phyloP scores from a whole-genome alignment of 1,140 invertebrate genomes.

The Elysia chlorotica region DNA sequence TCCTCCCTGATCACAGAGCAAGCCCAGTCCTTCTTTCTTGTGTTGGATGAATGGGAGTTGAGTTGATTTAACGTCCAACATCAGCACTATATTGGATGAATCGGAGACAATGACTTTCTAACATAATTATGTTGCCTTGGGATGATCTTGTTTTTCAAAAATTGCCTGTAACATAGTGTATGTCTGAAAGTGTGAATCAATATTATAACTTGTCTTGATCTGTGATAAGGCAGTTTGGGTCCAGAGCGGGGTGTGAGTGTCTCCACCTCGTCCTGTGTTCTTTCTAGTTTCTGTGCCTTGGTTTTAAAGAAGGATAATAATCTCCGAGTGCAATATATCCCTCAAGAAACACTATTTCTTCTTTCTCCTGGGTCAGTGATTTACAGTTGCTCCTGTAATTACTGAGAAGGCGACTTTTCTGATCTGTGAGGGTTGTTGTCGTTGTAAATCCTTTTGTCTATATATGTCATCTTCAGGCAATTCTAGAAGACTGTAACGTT shows the following conservation, averaged over 20 bases:
- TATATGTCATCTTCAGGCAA: background rate
- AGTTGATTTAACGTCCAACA: too few relatives aligned
- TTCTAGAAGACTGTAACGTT: slow-evolving; percentile 9
- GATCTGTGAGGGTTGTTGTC: background rate
- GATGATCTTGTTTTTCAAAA: background rate
- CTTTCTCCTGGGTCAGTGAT: background rate
- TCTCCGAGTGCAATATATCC: too few relatives aligned
- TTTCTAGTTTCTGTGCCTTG: background rate
- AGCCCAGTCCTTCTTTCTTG: too few relatives aligned
- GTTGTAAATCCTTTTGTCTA: background rate
- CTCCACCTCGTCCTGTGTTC: background rate
- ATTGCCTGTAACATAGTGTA: too few relatives aligned
- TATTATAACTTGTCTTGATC: background rate
- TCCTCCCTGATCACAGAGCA: too few relatives aligned
- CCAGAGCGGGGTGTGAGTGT: background rate
- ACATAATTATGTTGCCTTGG: background rate
- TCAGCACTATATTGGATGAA: too few relatives aligned
- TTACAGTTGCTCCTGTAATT: background rate
- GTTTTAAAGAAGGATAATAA: background rate
- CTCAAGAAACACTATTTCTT: background rate
- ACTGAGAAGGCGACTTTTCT: background rate
- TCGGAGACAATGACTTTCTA: background rate
- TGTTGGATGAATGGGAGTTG: too few relatives aligned
- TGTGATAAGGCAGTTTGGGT: background rate
- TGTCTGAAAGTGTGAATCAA: background rate